Conservation (phyloP, 2,888 invertebrate species). For the Perithous albicinctus region DNA sequence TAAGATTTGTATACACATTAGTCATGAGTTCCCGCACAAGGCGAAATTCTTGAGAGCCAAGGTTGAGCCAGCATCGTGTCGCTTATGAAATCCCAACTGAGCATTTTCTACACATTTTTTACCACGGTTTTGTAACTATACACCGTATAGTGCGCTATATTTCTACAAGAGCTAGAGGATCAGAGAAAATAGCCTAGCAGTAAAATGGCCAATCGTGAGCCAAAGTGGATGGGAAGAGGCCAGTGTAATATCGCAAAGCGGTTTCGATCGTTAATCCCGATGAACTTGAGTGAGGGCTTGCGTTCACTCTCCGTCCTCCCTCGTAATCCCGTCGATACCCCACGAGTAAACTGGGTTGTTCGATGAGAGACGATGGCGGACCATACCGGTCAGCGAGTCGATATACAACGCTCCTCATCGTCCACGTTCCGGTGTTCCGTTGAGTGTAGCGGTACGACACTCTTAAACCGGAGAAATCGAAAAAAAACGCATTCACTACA, state of each 20-base stretch:
- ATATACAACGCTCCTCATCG: not conserved
- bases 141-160: not conserved
- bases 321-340: conserved; percentile 41
- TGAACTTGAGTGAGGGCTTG: conserved; percentile 26
- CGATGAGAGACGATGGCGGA: conserved; percentile 9
- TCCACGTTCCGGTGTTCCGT: conserved; percentile 5
- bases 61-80: too few species aligned
- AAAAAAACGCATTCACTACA: conserved; percentile 22
- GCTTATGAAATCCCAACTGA: not conserved
- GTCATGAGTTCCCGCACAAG: too few species aligned
- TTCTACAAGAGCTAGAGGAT: conserved; percentile 2
- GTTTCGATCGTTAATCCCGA: conserved; percentile 47
- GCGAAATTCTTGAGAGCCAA: too few species aligned
- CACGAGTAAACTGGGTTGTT: conserved; percentile 36
- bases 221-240: not conserved
- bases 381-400: conserved; percentile 1
- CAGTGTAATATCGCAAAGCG: conserved; percentile 28
- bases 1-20: too few species aligned
- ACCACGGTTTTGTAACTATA: not conserved
- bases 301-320: conserved; percentile 13
- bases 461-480: conserved; percentile 41
- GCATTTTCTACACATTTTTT: not conserved
- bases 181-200: conserved; percentile 26
- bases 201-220: conserved; percentile 39
- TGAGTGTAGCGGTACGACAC: conserved; percentile 10